phyloP scores from a whole-genome alignment of 2,888 invertebrate species.

The Augiades crinisus region DNA sequence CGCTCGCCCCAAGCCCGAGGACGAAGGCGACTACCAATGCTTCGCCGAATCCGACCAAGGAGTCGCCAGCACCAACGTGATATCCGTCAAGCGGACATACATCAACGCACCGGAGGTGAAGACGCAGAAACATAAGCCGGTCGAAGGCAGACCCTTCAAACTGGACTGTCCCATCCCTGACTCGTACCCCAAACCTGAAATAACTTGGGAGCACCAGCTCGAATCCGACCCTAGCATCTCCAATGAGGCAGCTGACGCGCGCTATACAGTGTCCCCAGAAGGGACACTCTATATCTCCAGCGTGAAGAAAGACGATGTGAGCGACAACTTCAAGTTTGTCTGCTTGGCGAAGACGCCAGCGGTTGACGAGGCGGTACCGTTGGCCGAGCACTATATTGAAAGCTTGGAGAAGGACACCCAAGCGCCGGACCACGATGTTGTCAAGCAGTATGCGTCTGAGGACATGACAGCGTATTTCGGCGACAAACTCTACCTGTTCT shows the following conservation, averaged over 20 bases:
- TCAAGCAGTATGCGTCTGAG: conserved; percentile 53
- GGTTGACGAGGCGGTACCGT: conserved; percentile 40
- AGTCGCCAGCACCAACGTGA: conserved; percentile 47
- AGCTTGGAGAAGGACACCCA: conserved; percentile 41
- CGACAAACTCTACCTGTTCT: conserved; percentile 55
- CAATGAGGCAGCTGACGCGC: conserved; percentile 41
- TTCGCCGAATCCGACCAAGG: conserved; percentile 50
- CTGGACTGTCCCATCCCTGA: conserved; percentile 54
- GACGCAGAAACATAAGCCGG: conserved; percentile 46
- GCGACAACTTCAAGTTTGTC: conserved; percentile 48
- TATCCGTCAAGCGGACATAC: conserved; percentile 46
- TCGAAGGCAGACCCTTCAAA: conserved; percentile 55
- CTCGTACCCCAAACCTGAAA: conserved; percentile 56
- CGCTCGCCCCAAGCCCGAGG: conserved; percentile 45
- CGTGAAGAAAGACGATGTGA: conserved; percentile 49
- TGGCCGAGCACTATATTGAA: conserved; percentile 57
- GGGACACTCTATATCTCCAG: conserved; percentile 60
- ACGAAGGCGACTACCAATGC: conserved; percentile 61
- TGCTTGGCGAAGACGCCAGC: conserved; percentile 57
- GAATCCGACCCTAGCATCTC: conserved; percentile 39
- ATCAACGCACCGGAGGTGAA: conserved; percentile 42
- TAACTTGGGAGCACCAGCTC: conserved; percentile 53
- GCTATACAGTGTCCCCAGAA: conserved; percentile 53
- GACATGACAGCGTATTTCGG: conserved; percentile 51
- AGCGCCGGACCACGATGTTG: conserved; percentile 45